phyloP scores from a whole-genome alignment of 2,113 vertebrate genomes.

The Lepus americanus region DNA sequence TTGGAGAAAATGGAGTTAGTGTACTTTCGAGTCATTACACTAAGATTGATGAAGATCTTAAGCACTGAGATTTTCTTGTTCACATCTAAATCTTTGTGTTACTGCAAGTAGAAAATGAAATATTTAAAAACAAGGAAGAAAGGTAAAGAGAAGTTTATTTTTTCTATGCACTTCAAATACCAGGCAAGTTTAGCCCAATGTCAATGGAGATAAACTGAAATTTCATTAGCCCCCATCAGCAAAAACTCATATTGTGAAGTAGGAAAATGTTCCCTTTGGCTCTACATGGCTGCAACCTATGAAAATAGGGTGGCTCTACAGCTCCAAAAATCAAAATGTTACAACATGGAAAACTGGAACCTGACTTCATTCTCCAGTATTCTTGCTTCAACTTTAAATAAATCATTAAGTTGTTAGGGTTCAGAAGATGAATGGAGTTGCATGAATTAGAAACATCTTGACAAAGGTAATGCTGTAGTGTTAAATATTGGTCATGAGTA shows the following conservation, averaged over 20 bases:
- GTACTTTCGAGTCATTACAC: background rate
- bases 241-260: conserved; percentile 41
- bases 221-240: conserved; percentile 31
- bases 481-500: background rate
- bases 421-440: background rate
- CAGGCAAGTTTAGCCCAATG: conserved; percentile 63
- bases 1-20: background rate
- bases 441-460: background rate
- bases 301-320: background rate
- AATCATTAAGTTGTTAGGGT: conserved; percentile 3
- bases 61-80: background rate
- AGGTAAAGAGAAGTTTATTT: conserved; percentile 49
- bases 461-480: background rate
- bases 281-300: background rate
- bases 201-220: conserved; percentile 42
- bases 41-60: conserved; percentile 49
- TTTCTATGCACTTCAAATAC: conserved; percentile 50
- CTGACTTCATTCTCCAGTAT: background rate
- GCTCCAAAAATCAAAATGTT: background rate
- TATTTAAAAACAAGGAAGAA: conserved; percentile 44
- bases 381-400: background rate
- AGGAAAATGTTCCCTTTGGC: conserved; percentile 42
- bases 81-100: background rate
- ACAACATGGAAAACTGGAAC: background rate
- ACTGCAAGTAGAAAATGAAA: conserved; percentile 27